Evolutionary conservation across 1,140 invertebrate species (phyloP).

Genomic region (Helicoverpa zea): DNA sequence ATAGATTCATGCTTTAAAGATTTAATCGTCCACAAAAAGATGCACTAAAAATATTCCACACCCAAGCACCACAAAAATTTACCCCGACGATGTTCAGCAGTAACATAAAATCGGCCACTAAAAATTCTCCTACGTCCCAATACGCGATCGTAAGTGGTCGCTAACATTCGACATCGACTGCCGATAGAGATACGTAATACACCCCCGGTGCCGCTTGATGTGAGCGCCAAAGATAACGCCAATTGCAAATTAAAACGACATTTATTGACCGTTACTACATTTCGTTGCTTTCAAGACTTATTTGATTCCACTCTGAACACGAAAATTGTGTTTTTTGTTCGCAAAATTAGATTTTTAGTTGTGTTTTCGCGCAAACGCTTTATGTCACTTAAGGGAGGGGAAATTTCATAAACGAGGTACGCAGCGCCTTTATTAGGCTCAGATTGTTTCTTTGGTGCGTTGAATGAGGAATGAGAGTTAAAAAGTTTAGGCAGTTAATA

Average conservation of each 20-base stretch:
- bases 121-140: constrained; percentile 31
- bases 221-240: constrained; percentile 60
- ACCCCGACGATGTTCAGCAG: background rate
- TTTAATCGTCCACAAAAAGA: background rate
- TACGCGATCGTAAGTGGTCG: constrained; percentile 19
- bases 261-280: constrained; percentile 67
- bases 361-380: constrained; percentile 26
- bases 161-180: constrained; percentile 31
- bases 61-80: constrained; percentile 6
- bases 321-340: constrained; percentile 38
- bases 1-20: background rate
- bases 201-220: constrained; percentile 40
- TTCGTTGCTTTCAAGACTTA: constrained; percentile 57
- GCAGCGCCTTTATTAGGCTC: constrained; percentile 33
- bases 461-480: constrained; percentile 16
- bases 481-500: constrained; percentile 41
- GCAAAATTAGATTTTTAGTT: constrained; percentile 43
- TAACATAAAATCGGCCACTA: constrained; percentile 25
- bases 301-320: constrained; percentile 49
- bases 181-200: constrained; percentile 39
- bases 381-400: constrained; percentile 45
- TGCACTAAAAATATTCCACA: too few species aligned
- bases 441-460: constrained; percentile 44
- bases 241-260: constrained; percentile 66
- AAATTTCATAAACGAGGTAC: constrained; percentile 48